These are phyloP conservation scores for Podilymbus podiceps DNA, from an alignment of 2,113 vertebrate genomes.

Conservation along the genomic window DNA sequence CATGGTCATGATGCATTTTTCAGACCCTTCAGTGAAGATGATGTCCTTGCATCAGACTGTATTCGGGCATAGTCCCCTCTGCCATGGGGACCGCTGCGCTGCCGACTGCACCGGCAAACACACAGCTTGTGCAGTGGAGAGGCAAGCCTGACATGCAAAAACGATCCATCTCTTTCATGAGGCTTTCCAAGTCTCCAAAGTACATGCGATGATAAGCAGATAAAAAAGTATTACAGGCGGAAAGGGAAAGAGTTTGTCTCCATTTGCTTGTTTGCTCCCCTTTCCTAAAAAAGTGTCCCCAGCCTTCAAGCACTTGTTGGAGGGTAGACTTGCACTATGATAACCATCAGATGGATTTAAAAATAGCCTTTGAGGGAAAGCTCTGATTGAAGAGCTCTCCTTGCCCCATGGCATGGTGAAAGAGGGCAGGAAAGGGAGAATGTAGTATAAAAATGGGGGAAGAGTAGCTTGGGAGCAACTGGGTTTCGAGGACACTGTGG, in stretches of 20 bases:
- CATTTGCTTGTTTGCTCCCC: background rate
- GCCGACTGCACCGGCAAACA: background rate
- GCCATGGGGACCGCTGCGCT: background rate
- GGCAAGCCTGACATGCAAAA: background rate
- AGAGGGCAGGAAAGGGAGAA: background rate
- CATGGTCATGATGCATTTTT: background rate
- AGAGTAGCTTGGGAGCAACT: background rate
- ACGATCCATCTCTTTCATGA: background rate
- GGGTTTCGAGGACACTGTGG: accelerated
- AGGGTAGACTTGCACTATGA: accelerated
- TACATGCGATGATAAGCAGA: background rate
- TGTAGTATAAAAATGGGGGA: background rate
- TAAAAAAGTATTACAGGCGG: background rate
- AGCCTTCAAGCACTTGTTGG: background rate
- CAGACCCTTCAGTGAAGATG: background rate
- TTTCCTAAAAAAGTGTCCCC: background rate
- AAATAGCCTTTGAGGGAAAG: background rate
- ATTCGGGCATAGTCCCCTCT: accelerated
- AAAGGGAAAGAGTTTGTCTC: background rate
- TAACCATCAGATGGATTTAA: background rate
- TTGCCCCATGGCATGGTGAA: background rate
- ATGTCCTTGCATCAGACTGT: background rate
- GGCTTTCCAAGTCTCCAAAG: background rate
- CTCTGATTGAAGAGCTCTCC: background rate
- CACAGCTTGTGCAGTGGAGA: background rate